Evolutionary conservation across 2,888 invertebrate species (phyloP), one percentile per base, ranked within the genome.

Genomic region (Daptonema setosum): DNA sequence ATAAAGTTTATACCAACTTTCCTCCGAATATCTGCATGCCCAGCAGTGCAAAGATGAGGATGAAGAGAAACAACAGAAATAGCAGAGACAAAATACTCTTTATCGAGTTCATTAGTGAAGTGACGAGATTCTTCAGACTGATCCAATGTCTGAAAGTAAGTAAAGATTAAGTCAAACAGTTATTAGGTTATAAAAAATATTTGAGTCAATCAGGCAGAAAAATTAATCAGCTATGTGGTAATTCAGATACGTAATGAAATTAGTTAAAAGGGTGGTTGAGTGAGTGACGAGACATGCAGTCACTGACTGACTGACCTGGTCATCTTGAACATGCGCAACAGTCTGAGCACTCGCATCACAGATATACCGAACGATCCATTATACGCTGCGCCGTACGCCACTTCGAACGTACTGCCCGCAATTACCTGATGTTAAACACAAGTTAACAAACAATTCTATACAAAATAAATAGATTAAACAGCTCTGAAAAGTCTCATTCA

Each of bases 1-100:
- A n/a, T n/a, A n/a, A n/a, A n/a, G n/a, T n/a, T n/a, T n/a, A 85
- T 76, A 90, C 91, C 75, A 93, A 95, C 76, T 83, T 86, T 56
- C 97, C 97, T 43, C 97, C 97, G 75, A 99, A 99, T 52, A 99
- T 86, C 77, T 97, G 97, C 95, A 97, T 99, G 60, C 97, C 97
- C 61, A 97, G 80, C 57, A 97, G 78, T 43, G 95, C 93, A 76
- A 95, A 97, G 75, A 97, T 97, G 73, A 97, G 90, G 76, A 97
- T 97, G 77, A 97, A 99, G 62, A 97, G 81, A 76, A 97, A 97
- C 69, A 97, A 80, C 62, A 97, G 80, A 63, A 97, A 80, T 74
- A 97, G 77, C 59, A 97, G 80, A 54, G 93, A 95, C 59, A 93
- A 93, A 73, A 97, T 97, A 59, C 95, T 95, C 75, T 95, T 87